phyloP scores from a whole-genome alignment of 1,140 invertebrate species.

The Nasonia vitripennis region DNA sequence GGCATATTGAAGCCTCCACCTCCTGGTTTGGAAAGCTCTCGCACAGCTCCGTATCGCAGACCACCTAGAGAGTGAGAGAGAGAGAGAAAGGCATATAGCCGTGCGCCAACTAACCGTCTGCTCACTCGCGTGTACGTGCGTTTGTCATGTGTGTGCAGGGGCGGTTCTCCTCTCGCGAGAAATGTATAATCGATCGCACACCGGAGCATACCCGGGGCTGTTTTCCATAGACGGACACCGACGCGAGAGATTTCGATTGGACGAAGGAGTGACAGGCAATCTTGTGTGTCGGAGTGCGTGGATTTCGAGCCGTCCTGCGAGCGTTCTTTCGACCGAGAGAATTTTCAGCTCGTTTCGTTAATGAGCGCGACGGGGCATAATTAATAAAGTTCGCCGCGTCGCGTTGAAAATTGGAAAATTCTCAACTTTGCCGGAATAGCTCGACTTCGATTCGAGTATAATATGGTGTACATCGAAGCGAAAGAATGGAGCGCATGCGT shows the following conservation, averaged over 20 bases:
- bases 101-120: neutral
- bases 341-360: constrained; percentile 11
- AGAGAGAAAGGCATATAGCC: constrained; percentile 18
- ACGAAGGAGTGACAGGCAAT: constrained; percentile 67
- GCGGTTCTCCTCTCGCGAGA: neutral
- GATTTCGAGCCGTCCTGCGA: neutral
- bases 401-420: constrained; percentile 39
- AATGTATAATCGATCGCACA: constrained; percentile 57
- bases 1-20: constrained; percentile 70
- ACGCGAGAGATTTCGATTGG: constrained; percentile 28
- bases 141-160: constrained; percentile 37
- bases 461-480: neutral
- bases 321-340: neutral
- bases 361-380: constrained; percentile 15
- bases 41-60: constrained; percentile 41
- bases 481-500: neutral
- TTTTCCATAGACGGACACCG: constrained; percentile 52
- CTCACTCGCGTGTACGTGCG: neutral
- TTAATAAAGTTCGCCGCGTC: constrained; percentile 29
- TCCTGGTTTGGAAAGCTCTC: neutral
- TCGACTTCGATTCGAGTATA: neutral
- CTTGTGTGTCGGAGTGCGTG: constrained; percentile 39
- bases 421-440: neutral
- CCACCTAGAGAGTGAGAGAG: constrained; percentile 18
- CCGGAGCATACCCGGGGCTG: constrained; percentile 21